Conservation (phyloP, 1,140 invertebrate genomes). For the Drosophila willistoni region DNA sequence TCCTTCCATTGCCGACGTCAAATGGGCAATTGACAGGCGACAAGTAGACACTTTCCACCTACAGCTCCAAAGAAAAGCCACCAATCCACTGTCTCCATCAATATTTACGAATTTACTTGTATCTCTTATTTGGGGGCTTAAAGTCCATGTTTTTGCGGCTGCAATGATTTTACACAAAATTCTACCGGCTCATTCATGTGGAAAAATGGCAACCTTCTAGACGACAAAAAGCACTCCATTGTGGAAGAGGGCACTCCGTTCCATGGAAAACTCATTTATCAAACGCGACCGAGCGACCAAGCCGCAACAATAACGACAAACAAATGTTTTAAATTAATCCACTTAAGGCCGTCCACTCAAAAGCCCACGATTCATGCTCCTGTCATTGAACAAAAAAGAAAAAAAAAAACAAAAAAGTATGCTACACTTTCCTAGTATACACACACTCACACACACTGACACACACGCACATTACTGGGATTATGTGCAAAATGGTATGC, state of each 20-base stretch:
- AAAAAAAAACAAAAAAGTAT: conserved; percentile 4
- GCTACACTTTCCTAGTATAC: neutral
- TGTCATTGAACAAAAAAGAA: conserved; percentile 7
- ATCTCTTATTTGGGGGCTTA: neutral
- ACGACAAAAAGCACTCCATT: conserved; percentile 7
- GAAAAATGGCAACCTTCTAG: conserved; percentile 5
- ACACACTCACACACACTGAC: neutral
- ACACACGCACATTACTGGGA: neutral
- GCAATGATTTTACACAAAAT: conserved; percentile 17
- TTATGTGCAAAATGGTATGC: conserved; percentile 3
- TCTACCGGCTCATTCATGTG: conserved; percentile 5
- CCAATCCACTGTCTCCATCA: neutral
- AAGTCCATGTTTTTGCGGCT: neutral
- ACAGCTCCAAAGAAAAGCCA: neutral
- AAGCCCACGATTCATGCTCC: conserved; percentile 16
- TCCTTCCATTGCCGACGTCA: neutral
- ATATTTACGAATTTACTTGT: neutral
- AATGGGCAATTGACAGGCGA: conserved; percentile 18
- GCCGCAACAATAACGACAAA: conserved; percentile 27
- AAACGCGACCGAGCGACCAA: conserved; percentile 13
- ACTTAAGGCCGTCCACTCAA: conserved; percentile 23
- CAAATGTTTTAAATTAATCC: conserved; percentile 30
- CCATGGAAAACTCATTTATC: conserved; percentile 29
- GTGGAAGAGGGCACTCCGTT: neutral
- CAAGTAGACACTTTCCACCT: conserved; percentile 4